Evolutionary conservation across 2,113 vertebrate genomes (phyloP).

Genomic region (Puma concolor): DNA sequence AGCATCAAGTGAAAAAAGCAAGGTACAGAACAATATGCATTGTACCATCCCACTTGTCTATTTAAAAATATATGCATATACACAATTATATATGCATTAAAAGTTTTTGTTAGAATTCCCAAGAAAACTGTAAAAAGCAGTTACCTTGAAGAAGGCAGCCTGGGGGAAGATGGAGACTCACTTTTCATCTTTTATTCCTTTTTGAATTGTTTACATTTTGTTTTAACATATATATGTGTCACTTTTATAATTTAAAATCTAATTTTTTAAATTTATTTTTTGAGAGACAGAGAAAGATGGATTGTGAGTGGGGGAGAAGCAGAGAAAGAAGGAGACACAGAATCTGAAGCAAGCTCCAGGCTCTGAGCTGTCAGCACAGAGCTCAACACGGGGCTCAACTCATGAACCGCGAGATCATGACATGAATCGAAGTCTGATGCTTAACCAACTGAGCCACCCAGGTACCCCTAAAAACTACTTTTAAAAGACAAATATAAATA

Average conservation of each 20-base stretch:
- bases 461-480: neutral
- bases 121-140: constrained; percentile 52
- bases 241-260: constrained; percentile 17
- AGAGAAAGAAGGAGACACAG: too few relatives aligned
- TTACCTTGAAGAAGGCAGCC: neutral
- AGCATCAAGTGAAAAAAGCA: neutral
- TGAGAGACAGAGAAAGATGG: too few relatives aligned
- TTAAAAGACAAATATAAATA: constrained; percentile 28
- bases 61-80: constrained; percentile 51
- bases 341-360: too few relatives aligned
- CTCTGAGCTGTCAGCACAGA: too few relatives aligned
- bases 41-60: neutral
- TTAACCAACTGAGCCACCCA: too few relatives aligned
- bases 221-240: neutral
- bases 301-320: too few relatives aligned
- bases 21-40: neutral
- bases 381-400: too few relatives aligned
- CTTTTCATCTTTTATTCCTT: constrained; percentile 18
- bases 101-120: constrained; percentile 46
- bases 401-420: too few relatives aligned
- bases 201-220: constrained; percentile 18
- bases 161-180: neutral
- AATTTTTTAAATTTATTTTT: neutral
- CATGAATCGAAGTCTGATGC: too few relatives aligned
- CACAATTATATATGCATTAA: neutral